These are phyloP conservation scores for Chaetodon trifasciatus DNA, from an alignment of 2,797 vertebrate genomes.

Conservation along the genomic window DNA sequence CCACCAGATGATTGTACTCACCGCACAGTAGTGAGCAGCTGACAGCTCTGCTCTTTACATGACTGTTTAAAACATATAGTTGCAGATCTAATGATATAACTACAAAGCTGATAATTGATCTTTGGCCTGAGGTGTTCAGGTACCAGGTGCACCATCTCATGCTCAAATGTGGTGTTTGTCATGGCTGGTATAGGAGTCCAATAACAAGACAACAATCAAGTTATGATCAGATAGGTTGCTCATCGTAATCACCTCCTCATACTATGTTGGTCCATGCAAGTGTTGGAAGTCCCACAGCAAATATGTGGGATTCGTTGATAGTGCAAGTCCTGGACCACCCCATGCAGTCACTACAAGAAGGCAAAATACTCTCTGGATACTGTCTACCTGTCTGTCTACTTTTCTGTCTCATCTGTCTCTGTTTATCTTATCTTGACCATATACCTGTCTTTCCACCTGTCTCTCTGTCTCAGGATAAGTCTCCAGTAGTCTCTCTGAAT, in stretches of 20 bases:
- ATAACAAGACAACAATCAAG: not conserved
- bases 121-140: not conserved
- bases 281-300: not conserved
- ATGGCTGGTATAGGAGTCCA: not conserved
- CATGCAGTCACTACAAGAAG: too few species aligned
- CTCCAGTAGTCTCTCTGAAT: constrained; percentile 90
- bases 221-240: not conserved
- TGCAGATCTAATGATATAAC: not conserved
- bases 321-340: not conserved
- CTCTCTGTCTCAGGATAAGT: constrained; percentile 88
- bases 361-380: too few species aligned
- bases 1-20: too few species aligned
- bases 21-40: too few species aligned
- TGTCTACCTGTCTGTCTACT: not conserved
- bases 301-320: not conserved
- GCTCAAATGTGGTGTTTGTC: not conserved
- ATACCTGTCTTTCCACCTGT: not conserved
- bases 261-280: not conserved
- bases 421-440: not conserved
- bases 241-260: not conserved
- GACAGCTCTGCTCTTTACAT: too few species aligned
- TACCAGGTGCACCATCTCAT: not conserved
- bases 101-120: not conserved
- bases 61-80: not conserved
- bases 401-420: not conserved